Percentiles rank a stretch among this genome's conserved stretches.
These are phyloP conservation scores for Cephus runcator DNA, from an alignment of 2,888 invertebrate species.

Conservation along the genomic window DNA sequence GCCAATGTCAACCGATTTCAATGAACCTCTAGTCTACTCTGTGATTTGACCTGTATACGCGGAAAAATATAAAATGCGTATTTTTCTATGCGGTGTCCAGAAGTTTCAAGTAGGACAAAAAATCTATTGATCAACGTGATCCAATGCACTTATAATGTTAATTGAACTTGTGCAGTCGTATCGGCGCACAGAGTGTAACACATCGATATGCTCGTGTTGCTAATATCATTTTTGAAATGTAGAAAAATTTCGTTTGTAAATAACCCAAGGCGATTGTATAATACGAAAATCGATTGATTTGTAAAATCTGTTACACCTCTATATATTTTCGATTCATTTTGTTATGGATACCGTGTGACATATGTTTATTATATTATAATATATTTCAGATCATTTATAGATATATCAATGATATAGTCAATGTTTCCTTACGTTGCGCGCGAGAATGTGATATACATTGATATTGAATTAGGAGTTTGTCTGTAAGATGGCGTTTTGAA, in stretches of 20 bases:
- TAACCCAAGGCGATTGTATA: background rate
- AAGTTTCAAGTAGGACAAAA: background rate
- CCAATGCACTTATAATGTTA: background rate
- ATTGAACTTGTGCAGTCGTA: background rate
- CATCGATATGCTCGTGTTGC: background rate
- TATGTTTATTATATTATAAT: conserved; percentile 7
- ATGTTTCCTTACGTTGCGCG: conserved; percentile 9
- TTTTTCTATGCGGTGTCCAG: background rate
- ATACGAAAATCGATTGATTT: background rate
- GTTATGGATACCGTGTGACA: conserved; percentile 14
- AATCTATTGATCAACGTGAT: background rate
- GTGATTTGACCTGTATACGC: background rate
- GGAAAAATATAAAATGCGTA: background rate
- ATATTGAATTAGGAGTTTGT: background rate
- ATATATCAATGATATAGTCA: conserved; percentile 13
- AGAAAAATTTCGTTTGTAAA: background rate
- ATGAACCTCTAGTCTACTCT: background rate
- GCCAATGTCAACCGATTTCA: background rate
- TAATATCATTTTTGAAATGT: background rate
- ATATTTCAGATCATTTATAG: conserved; percentile 16
- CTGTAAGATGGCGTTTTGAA: background rate
- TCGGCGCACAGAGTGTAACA: background rate
- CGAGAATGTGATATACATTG: conserved; percentile 2
- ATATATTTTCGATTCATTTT: conserved; percentile 42
- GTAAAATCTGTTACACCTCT: conserved; percentile 20